Evolutionary conservation across 2,797 vertebrate species (phyloP).

Genomic region (Acropternis orthonyx): DNA sequence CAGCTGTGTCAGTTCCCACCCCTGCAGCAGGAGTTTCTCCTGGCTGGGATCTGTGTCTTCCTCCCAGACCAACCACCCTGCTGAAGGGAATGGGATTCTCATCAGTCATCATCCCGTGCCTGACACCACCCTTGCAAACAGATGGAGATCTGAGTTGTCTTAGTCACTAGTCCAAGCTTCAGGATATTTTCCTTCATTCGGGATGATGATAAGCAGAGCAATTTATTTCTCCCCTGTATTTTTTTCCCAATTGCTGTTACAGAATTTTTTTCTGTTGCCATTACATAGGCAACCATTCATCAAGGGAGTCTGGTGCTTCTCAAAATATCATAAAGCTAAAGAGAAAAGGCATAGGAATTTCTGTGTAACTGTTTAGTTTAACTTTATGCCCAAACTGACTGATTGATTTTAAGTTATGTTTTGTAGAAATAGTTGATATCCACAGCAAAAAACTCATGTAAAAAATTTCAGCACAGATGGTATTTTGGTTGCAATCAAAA

Average conservation of each 20-base stretch:
- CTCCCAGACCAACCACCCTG: background rate
- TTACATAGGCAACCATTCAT: background rate
- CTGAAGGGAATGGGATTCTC: background rate
- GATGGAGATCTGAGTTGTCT: background rate
- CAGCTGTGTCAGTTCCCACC: background rate
- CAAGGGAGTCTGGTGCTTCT: background rate
- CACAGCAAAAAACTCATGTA: conserved; percentile 12
- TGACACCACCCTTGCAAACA: background rate
- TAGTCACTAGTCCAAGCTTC: background rate
- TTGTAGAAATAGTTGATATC: conserved; percentile 40
- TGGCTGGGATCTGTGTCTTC: background rate
- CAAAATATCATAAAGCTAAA: conserved; percentile 5
- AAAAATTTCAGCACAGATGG: conserved; percentile 62
- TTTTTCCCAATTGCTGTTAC: background rate
- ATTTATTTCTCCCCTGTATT: background rate
- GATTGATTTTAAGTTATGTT: conserved; percentile 43
- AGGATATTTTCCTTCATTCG: background rate
- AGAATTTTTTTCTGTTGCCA: conserved; percentile 9
- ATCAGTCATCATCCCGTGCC: rapidly evolving
- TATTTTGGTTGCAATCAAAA: conserved; percentile 36
- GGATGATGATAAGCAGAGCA: background rate
- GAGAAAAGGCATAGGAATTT: background rate
- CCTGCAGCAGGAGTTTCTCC: background rate
- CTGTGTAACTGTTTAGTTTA: conserved; percentile 14
- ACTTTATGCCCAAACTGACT: conserved; percentile 33